These are phyloP conservation scores for Heliconius erato DNA, from an alignment of 2,888 invertebrate species.

Conservation along the genomic window DNA sequence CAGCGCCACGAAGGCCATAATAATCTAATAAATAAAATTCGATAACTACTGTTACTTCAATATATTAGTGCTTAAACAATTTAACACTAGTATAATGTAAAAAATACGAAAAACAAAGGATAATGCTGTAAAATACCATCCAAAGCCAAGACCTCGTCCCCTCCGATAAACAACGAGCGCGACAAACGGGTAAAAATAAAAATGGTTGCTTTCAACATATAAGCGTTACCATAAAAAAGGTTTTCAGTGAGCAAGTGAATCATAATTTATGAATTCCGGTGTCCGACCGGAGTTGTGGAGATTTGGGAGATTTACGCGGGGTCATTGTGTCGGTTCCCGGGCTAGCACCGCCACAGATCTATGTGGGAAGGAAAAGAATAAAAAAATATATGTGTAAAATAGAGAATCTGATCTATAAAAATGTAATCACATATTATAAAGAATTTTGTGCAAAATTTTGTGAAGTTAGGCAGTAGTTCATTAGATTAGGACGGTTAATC, in stretches of 20 bases:
- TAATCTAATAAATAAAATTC: neutral
- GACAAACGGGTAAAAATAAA: constrained; percentile 80
- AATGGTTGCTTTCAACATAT: constrained; percentile 80
- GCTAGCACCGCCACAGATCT: constrained; percentile 62
- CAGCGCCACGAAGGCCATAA: no score
- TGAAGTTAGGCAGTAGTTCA: no score
- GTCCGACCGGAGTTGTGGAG: constrained; percentile 67
- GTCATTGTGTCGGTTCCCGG: constrained; percentile 81
- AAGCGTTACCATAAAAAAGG: constrained; percentile 85
- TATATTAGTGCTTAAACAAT: neutral
- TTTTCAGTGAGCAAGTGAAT: constrained; percentile 86
- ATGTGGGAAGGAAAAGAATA: neutral
- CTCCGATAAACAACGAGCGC: constrained; percentile 57
- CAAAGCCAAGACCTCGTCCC: constrained; percentile 36
- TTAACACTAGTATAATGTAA: neutral
- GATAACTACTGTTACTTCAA: neutral
- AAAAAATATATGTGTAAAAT: neutral
- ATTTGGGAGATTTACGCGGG: constrained; percentile 81
- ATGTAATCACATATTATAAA: no score
- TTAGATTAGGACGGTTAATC: no score
- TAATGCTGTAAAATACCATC: constrained; percentile 2
- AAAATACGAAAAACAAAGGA: constrained; percentile 2
- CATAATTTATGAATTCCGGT: constrained; percentile 86
- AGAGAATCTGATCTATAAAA: neutral
- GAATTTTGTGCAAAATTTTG: no score